phyloP scores from a whole-genome alignment of 2,113 vertebrate genomes.

The Semicossyphus pulcher region DNA sequence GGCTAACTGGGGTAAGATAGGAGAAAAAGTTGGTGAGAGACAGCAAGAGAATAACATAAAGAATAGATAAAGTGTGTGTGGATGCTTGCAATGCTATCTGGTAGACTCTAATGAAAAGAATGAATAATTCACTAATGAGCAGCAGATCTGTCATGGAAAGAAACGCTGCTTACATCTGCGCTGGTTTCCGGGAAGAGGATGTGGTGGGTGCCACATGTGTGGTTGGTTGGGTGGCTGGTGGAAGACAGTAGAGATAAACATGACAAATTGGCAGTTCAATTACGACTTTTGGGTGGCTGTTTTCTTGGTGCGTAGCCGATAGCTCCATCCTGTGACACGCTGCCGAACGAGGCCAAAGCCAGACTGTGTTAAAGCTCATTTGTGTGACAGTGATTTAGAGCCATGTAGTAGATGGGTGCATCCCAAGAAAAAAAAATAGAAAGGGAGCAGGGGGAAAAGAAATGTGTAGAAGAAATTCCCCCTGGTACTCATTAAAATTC shows the following conservation, averaged over 20 bases:
- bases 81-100: constrained; percentile 83
- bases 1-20: constrained; percentile 29
- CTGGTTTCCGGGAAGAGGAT: constrained; percentile 62
- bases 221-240: constrained; percentile 49
- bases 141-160: constrained; percentile 84
- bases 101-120: constrained; percentile 87
- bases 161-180: constrained; percentile 75
- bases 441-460: constrained; percentile 42
- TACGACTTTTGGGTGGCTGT: constrained; percentile 69
- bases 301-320: constrained; percentile 32
- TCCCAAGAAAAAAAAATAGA: constrained; percentile 53
- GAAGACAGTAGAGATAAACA: constrained; percentile 83
- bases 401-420: constrained; percentile 52
- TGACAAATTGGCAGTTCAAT: constrained; percentile 86
- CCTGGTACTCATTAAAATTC: constrained; percentile 86
- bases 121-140: constrained; percentile 94
- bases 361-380: constrained; percentile 74
- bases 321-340: constrained; percentile 60
- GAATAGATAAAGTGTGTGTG: constrained; percentile 69
- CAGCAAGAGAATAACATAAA: constrained; percentile 50
- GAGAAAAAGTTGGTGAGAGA: constrained; percentile 31
- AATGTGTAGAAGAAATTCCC: constrained; percentile 81
- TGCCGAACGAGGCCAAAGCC: constrained; percentile 55
- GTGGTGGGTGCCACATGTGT: constrained; percentile 60
- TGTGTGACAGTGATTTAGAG: constrained; percentile 80